Percentiles rank a stretch among this genome's conserved stretches.
These are phyloP conservation scores for Oscheius sp. DNA, from an alignment of 2,888 invertebrate species.

Conservation along the genomic window DNA sequence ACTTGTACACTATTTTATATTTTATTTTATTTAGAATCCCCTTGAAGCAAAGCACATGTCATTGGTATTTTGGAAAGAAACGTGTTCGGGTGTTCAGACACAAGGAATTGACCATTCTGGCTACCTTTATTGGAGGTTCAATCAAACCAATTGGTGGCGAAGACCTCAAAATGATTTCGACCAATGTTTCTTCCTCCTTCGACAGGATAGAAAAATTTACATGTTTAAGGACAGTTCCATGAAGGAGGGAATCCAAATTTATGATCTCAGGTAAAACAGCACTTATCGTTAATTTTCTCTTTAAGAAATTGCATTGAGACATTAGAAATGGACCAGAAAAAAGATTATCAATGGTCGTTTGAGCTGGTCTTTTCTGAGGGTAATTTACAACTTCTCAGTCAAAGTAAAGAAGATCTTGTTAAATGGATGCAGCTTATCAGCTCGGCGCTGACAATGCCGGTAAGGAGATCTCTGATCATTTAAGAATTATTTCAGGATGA, in stretches of 20 bases:
- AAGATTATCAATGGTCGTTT: slow-evolving; percentile 30
- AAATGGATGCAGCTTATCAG: slow-evolving; percentile 39
- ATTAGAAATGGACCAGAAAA: slow-evolving; percentile 33
- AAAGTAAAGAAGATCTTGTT: slow-evolving; percentile 32
- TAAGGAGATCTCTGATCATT: not conserved
- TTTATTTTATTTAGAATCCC: slow-evolving; percentile 18
- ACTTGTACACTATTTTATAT: not conserved
- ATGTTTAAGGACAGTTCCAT: slow-evolving; percentile 65
- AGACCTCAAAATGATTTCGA: slow-evolving; percentile 46
- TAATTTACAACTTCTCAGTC: slow-evolving; percentile 29
- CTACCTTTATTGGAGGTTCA: slow-evolving; percentile 24
- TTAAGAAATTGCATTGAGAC: slow-evolving; percentile 35
- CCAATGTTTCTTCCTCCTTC: slow-evolving; percentile 56
- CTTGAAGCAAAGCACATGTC: slow-evolving; percentile 27
- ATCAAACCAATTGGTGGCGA: slow-evolving; percentile 49
- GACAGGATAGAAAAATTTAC: slow-evolving; percentile 58
- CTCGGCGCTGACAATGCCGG: slow-evolving; percentile 28
- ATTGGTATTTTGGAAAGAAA: slow-evolving; percentile 43
- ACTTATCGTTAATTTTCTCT: not conserved
- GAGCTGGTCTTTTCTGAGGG: slow-evolving; percentile 26
- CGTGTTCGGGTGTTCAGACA: not conserved
- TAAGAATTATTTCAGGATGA: slow-evolving; percentile 26
- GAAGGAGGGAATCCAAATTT: slow-evolving; percentile 48
- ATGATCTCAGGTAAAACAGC: slow-evolving; percentile 52
- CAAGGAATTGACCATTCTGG: slow-evolving; percentile 21